Percentiles rank a stretch among this genome's conserved stretches.
phyloP scores from a whole-genome alignment of 2,888 invertebrate genomes.

The Lacanobia wlatinum region DNA sequence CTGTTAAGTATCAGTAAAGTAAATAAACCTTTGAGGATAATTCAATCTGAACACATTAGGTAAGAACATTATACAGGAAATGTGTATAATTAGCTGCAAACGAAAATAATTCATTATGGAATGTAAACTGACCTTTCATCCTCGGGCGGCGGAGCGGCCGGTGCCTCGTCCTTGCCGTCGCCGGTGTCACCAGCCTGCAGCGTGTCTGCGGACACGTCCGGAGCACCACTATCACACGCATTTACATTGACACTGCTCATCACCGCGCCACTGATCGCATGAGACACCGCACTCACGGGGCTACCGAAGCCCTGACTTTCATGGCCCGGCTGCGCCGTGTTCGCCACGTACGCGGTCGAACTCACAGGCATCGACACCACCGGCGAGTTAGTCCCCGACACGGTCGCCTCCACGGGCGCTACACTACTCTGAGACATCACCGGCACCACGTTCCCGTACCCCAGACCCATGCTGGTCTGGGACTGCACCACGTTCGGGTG shows the following conservation, averaged over 20 bases:
- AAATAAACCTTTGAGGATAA: slow-evolving; percentile 27
- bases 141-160: slow-evolving; percentile 81
- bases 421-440: slow-evolving; percentile 90
- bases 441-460: slow-evolving; percentile 86
- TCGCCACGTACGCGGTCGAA: slow-evolving; percentile 83
- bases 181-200: slow-evolving; percentile 83
- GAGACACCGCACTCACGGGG: slow-evolving; percentile 89
- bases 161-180: slow-evolving; percentile 87
- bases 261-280: slow-evolving; percentile 86
- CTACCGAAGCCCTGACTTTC: slow-evolving; percentile 89
- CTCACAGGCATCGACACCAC: slow-evolving; percentile 88
- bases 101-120: background rate
- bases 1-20: background rate
- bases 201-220: slow-evolving; percentile 79
- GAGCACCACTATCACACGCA: slow-evolving; percentile 87
- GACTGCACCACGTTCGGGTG: slow-evolving; percentile 88
- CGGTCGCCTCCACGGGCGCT: slow-evolving; percentile 85
- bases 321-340: slow-evolving; percentile 81
- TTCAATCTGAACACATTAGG: slow-evolving; percentile 1
- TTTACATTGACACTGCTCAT: slow-evolving; percentile 88
- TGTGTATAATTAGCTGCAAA: background rate
- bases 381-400: slow-evolving; percentile 89
- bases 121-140: slow-evolving; percentile 87
- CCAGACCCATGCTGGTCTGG: slow-evolving; percentile 87
- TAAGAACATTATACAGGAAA: slow-evolving; percentile 8